Evolutionary conservation across 2,797 vertebrate genomes (phyloP).

Genomic region (Hafferia zeledoni): DNA sequence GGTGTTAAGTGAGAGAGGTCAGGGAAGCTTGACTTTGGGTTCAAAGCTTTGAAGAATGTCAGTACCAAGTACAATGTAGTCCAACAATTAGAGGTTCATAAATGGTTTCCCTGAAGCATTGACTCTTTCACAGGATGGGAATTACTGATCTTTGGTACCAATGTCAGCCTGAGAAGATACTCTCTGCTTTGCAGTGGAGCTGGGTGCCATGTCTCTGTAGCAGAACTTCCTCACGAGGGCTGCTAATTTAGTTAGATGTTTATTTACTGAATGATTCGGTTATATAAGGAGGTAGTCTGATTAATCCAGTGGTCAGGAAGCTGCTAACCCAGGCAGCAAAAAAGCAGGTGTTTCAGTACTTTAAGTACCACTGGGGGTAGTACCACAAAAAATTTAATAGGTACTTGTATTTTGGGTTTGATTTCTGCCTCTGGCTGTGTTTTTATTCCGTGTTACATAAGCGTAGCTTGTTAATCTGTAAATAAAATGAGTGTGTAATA

Average conservation of each 20-base stretch:
- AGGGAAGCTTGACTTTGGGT: neutral
- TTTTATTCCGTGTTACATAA: conserved; percentile 20
- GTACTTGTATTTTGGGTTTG: neutral
- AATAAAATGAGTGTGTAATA: conserved; percentile 41
- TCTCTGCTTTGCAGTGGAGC: neutral
- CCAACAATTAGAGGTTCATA: neutral
- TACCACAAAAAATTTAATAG: neutral
- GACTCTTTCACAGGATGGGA: neutral
- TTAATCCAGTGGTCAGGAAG: neutral
- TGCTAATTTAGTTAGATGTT: neutral
- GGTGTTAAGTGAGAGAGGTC: neutral
- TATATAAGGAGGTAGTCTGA: neutral
- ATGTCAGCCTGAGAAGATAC: neutral
- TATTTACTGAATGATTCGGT: neutral
- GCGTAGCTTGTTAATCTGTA: conserved; percentile 20
- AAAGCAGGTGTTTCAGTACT: neutral
- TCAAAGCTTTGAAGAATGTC: neutral
- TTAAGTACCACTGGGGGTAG: neutral
- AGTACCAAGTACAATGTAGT: neutral
- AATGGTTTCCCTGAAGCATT: neutral
- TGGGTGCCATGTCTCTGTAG: neutral
- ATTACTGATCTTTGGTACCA: neutral
- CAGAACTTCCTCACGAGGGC: neutral
- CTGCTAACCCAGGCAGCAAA: neutral
- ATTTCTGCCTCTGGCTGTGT: conserved; percentile 5